Percentiles rank a stretch among this genome's conserved stretches.
Evolutionary conservation across 2,797 vertebrate species (phyloP).

Genomic region (Zalophus californianus): DNA sequence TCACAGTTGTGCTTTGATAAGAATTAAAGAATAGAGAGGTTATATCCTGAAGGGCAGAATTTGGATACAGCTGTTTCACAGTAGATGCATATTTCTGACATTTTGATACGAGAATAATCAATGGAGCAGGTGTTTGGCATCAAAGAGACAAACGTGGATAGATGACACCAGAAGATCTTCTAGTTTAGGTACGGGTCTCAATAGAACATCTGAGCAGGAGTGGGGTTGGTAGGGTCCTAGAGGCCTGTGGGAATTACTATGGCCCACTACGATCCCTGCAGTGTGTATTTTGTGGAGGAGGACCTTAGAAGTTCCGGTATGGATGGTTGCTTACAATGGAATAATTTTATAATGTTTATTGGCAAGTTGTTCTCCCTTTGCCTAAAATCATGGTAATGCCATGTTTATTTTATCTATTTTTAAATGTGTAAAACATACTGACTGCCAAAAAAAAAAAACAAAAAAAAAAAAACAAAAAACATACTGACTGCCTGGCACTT

Average conservation of each 20-base stretch:
- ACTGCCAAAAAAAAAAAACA: too few relatives aligned
- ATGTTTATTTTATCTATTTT: constrained; percentile 69
- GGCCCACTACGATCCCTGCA: neutral
- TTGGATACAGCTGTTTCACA: neutral
- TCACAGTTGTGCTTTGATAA: neutral
- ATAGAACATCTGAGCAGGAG: neutral
- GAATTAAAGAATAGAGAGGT: constrained; percentile 31
- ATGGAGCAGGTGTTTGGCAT: neutral
- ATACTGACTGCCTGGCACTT: constrained; percentile 40
- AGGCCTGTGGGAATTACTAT: neutral
- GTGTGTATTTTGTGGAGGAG: neutral
- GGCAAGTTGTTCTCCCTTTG: constrained; percentile 49
- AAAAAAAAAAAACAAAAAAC: too few relatives aligned
- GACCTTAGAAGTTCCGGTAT: neutral
- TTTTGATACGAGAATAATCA: neutral
- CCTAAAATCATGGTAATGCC: constrained; percentile 8
- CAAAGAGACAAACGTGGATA: neutral
- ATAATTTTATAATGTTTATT: constrained; percentile 58
- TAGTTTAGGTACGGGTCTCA: neutral
- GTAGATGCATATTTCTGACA: neutral
- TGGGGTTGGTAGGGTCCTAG: neutral
- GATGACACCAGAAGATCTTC: neutral
- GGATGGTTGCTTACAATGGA: constrained; percentile 8
- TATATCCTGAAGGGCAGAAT: constrained; percentile 7
- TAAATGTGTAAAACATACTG: constrained; percentile 54